These are phyloP conservation scores for Drepana falcataria DNA, from an alignment of 2,888 invertebrate species.

Conservation along the genomic window DNA sequence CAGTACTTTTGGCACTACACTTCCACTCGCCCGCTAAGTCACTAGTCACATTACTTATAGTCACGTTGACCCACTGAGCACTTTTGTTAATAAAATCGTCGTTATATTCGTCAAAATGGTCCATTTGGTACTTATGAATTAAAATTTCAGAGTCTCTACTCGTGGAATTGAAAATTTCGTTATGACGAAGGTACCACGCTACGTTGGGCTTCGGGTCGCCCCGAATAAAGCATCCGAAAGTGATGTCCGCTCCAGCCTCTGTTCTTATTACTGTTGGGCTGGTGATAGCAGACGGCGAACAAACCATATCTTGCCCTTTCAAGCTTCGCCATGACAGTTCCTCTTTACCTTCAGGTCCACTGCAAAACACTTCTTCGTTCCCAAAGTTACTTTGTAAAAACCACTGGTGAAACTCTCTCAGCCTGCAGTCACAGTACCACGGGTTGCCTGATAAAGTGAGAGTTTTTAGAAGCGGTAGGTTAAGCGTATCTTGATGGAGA, in stretches of 20 bases:
- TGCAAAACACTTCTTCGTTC: conserved; percentile 84
- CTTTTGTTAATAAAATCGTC: conserved; percentile 67
- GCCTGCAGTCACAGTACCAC: conserved; percentile 93
- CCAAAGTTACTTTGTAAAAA: conserved; percentile 87
- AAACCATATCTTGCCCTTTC: conserved; percentile 86
- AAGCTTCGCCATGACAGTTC: conserved; percentile 87
- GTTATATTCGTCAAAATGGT: conserved; percentile 54
- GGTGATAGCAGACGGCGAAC: conserved; percentile 84
- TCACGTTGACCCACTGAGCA: conserved; percentile 87
- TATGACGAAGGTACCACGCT: conserved; percentile 87
- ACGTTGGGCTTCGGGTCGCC: conserved; percentile 91
- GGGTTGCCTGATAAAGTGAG: conserved; percentile 90
- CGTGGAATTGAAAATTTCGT: conserved; percentile 50
- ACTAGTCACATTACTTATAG: conserved; percentile 89
- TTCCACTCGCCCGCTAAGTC: conserved; percentile 91
- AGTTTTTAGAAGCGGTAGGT: conserved; percentile 82
- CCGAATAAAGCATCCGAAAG: conserved; percentile 86
- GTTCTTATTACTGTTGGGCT: conserved; percentile 81
- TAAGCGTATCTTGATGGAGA: conserved; percentile 74
- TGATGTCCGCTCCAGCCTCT: conserved; percentile 89
- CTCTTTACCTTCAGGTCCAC: conserved; percentile 82
- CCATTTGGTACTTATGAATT: conserved; percentile 45
- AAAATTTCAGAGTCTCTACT: conserved; percentile 51
- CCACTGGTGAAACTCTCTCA: conserved; percentile 90
- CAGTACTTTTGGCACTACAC: conserved; percentile 85